These are phyloP conservation scores for Poecilia gillii DNA, from an alignment of 2,797 vertebrate species.

Conservation along the genomic window DNA sequence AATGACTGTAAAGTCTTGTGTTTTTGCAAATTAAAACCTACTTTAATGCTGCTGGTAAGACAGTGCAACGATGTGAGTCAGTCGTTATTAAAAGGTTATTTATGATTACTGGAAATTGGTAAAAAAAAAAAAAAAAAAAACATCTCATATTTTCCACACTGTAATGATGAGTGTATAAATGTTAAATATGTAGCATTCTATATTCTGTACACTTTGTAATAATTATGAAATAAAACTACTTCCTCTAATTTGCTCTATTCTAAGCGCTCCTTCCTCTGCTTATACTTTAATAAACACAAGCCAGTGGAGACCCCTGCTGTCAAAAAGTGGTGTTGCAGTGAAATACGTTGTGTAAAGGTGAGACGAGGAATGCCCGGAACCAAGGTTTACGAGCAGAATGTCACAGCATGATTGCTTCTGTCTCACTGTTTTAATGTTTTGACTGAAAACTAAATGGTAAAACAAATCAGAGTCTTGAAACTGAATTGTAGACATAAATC, in stretches of 20 bases:
- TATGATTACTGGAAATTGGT: slow-evolving; percentile 35
- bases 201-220: slow-evolving; percentile 40
- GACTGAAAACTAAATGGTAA: not conserved
- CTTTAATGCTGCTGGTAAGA: slow-evolving; percentile 2
- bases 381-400: not conserved
- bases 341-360: not conserved
- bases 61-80: slow-evolving; percentile 14
- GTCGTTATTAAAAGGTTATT: slow-evolving; percentile 16
- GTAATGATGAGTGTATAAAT: slow-evolving; percentile 39
- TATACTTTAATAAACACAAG: not conserved
- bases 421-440: not conserved
- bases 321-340: not conserved
- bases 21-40: slow-evolving; percentile 8
- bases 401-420: not conserved
- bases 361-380: not conserved
- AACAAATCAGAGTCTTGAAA: not conserved
- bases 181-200: slow-evolving; percentile 31
- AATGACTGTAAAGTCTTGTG: slow-evolving; percentile 22
- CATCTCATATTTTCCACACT: slow-evolving; percentile 40
- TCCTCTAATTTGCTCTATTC: slow-evolving; percentile 2
- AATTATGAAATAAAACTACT: slow-evolving; percentile 43
- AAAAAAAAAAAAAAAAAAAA: not conserved
- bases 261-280: not conserved
- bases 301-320: not conserved
- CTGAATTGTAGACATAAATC: not conserved